A percentile compares a stretch with the other conserved stretches of the same genome.
Conservation (phyloP, 1,140 invertebrate genomes). For the Bombyx mori region DNA sequence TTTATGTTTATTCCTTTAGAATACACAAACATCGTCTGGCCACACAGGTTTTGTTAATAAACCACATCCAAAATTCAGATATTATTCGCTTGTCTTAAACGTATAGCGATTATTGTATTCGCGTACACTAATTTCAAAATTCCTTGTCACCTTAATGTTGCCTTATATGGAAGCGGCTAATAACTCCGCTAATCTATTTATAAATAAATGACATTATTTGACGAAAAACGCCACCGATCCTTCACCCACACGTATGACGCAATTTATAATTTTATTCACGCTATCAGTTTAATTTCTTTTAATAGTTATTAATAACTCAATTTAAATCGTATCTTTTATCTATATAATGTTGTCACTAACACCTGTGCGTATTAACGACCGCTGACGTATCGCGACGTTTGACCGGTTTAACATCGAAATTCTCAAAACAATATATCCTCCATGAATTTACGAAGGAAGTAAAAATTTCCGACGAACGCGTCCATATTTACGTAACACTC, state of each 20-base stretch:
- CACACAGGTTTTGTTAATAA: slow-evolving; percentile 4
- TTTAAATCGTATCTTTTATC: too few species aligned
- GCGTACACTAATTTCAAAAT: not conserved
- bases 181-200: slow-evolving; percentile 6
- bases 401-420: not conserved
- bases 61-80: slow-evolving; percentile 3
- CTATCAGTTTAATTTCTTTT: not conserved
- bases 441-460: slow-evolving; percentile 60
- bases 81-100: not conserved
- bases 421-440: slow-evolving; percentile 9
- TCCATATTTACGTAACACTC: slow-evolving; percentile 67
- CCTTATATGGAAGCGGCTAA: slow-evolving; percentile 3
- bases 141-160: slow-evolving; percentile 1
- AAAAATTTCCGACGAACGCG: slow-evolving; percentile 56
- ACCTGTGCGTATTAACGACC: too few species aligned
- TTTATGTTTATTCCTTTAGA: not conserved
- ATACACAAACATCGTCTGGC: slow-evolving; percentile 7
- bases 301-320: too few species aligned
- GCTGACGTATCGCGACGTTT: not conserved
- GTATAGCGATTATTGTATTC: not conserved
- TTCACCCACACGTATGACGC: slow-evolving; percentile 2
- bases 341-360: too few species aligned
- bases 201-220: slow-evolving; percentile 1
- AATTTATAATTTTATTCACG: slow-evolving; percentile 1
- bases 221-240: not conserved